Evolutionary conservation across 2,888 invertebrate species (phyloP).

Genomic region (Eupithecia subumbrata): DNA sequence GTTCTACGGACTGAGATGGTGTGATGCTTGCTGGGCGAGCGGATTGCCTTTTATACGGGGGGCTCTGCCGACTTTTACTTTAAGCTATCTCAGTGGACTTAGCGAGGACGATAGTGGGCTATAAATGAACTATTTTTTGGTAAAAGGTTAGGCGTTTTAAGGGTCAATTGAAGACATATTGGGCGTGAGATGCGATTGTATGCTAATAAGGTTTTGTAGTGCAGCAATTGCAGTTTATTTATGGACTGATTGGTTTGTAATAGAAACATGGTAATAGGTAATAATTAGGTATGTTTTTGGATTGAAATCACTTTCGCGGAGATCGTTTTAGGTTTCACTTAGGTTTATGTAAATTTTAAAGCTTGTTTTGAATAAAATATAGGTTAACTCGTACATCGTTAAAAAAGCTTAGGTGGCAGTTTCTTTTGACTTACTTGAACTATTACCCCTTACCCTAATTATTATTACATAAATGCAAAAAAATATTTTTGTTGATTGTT

Average conservation of each 20-base stretch:
- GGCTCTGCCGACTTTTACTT: slow-evolving; percentile 79
- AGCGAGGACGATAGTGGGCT: slow-evolving; percentile 73
- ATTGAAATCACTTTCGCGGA: background rate
- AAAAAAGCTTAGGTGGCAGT: background rate
- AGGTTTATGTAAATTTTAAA: background rate
- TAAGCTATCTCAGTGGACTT: slow-evolving; percentile 58
- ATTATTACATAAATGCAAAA: background rate
- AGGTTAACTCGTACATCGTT: background rate
- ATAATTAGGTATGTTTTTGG: background rate
- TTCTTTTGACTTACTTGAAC: background rate
- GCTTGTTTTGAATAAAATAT: background rate
- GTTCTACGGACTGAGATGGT: slow-evolving; percentile 64
- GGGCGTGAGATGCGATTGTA: slow-evolving; percentile 10
- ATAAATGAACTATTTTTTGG: slow-evolving; percentile 66
- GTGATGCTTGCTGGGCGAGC: slow-evolving; percentile 62
- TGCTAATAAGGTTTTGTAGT: background rate
- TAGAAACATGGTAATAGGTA: background rate
- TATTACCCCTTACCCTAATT: background rate
- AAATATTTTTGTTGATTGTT: background rate
- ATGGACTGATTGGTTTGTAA: background rate
- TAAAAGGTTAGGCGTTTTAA: slow-evolving; percentile 45
- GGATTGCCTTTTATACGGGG: slow-evolving; percentile 72
- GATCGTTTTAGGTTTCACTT: background rate
- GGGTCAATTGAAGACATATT: slow-evolving; percentile 25
- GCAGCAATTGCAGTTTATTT: background rate